Evolutionary conservation across 2,113 vertebrate genomes (phyloP), one percentile per base, ranked within the genome.

Genomic region (Phoxinus phoxinus): DNA sequence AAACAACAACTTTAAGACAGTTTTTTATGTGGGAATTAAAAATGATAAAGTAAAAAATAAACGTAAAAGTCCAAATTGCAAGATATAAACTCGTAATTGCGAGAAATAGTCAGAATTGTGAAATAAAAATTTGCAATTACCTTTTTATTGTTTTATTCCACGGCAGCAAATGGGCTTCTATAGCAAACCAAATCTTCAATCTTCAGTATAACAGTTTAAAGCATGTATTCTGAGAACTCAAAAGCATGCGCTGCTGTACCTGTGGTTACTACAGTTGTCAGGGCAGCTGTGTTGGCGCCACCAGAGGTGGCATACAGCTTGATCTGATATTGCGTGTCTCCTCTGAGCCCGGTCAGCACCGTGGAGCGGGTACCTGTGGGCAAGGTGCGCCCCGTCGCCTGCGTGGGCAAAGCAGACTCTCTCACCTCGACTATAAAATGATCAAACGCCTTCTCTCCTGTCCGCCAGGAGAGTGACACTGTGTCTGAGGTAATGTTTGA

Each of bases 391-490:
- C 94, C 94, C 92, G 95, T 91, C 0, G 91, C 95, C 90, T 95
- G 95, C 92, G 94, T 93, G 92, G 93, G 94, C 89, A 91, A 92
- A 88, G 94, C 94, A 92, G 94, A 95, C 91, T 95, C 94, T 93
- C 95, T 96, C 93, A 97, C 93, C 93, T 97, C 95, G 92, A 95
- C 92, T 91, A 96, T 94, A 95, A 96, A 97, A 84, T 93, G 93
- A 93, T 96, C 95, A 95, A 97, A 96, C 61, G 89, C 90, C 93
- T 92, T 93, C 56, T 94, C 93, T 87, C 91, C 89, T 8, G 93
- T 94, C 92, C 93, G 93, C 96, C 95, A 97, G 0, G 92, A 90
- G 91, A 97, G 94, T 61, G 92, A 94, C 84, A 96, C 86, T 91
- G 94, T 94, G 94, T 94, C 94, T 94, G 95, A 96, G 92, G 95